A percentile compares a stretch with the other conserved stretches of the same genome.
Evolutionary conservation across 2,888 invertebrate genomes (phyloP).

Genomic region (Hedychridium roseum): DNA sequence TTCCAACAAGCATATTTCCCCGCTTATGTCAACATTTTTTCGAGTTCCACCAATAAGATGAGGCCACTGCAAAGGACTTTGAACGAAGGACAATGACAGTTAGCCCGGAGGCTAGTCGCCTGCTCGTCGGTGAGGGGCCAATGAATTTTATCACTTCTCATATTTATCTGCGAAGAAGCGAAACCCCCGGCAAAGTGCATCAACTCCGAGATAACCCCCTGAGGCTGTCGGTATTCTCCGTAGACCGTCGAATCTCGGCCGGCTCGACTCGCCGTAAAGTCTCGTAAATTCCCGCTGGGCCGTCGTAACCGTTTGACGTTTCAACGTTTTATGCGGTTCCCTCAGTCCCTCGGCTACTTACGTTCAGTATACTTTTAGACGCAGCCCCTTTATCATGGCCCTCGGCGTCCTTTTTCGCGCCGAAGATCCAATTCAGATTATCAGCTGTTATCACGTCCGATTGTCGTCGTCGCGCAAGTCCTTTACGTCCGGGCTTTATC

Average conservation of each 20-base stretch:
- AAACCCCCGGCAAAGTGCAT: conserved; percentile 18
- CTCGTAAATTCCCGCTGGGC: conserved; percentile 23
- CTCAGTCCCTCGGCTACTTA: conserved; percentile 6
- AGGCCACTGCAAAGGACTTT: too few relatives aligned
- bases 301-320: conserved; percentile 35
- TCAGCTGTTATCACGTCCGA: too few relatives aligned
- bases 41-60: too few relatives aligned
- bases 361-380: conserved; percentile 22
- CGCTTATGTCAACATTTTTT: too few relatives aligned
- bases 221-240: conserved; percentile 22
- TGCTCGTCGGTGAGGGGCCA: conserved; percentile 22
- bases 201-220: conserved; percentile 30
- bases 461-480: too few relatives aligned
- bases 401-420: conserved; percentile 9
- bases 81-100: too few relatives aligned
- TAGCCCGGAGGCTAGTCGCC: conserved; percentile 2
- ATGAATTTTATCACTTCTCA: conserved; percentile 47
- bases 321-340: conserved; percentile 29
- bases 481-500: too few relatives aligned
- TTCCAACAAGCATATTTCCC: too few relatives aligned
- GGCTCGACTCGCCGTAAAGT: conserved; percentile 27
- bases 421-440: too few relatives aligned
- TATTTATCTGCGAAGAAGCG: conserved; percentile 36
- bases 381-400: conserved; percentile 4
- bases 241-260: conserved; percentile 33